Evolutionary conservation across 2,797 vertebrate species (phyloP).

Genomic region (Picus viridis): DNA sequence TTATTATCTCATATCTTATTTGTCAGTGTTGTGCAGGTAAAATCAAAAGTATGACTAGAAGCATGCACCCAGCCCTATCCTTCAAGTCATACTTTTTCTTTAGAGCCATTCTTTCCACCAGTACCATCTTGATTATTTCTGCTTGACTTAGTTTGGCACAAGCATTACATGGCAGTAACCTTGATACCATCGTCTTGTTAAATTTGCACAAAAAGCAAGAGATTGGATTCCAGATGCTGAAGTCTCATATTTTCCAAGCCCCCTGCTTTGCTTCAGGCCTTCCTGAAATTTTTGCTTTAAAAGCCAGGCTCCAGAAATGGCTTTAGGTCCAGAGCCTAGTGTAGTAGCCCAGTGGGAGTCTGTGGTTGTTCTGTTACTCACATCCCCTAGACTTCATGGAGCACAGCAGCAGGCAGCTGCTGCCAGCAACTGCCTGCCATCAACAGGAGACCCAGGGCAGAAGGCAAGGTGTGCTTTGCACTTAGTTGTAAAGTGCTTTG

Average conservation of each 20-base stretch:
- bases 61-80: background rate
- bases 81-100: background rate
- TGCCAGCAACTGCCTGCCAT: background rate
- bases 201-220: background rate
- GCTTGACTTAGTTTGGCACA: background rate
- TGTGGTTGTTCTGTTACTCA: background rate
- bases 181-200: background rate
- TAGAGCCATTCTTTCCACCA: background rate
- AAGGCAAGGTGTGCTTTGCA: background rate
- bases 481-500: background rate
- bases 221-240: background rate
- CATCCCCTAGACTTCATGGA: rapidly evolving
- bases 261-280: background rate
- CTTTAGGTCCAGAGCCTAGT: background rate
- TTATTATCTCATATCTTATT: background rate
- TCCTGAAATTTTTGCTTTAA: background rate
- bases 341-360: background rate
- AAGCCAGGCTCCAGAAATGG: background rate
- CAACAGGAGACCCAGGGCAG: background rate
- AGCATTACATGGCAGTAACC: rapidly evolving
- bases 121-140: background rate
- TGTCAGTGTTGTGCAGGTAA: background rate
- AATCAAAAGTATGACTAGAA: background rate
- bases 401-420: background rate
- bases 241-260: background rate